A percentile compares a stretch with the other conserved stretches of the same genome.
These are phyloP conservation scores for Chloebia gouldiae DNA, from an alignment of 2,113 vertebrate genomes.

Conservation along the genomic window DNA sequence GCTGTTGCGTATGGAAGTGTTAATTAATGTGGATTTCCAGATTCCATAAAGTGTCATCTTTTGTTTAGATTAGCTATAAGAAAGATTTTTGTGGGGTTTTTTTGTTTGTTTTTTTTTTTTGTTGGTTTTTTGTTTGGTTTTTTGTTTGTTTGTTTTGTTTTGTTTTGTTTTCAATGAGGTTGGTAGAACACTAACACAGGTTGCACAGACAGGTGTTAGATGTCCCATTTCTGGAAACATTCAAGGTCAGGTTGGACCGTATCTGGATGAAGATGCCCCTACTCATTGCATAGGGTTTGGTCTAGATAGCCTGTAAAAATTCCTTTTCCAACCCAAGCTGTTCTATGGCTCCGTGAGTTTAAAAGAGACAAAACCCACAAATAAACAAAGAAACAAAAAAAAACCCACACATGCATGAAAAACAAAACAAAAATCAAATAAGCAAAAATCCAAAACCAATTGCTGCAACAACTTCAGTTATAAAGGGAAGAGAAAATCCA, in stretches of 20 bases:
- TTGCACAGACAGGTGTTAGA: neutral
- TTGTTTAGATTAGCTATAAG: neutral
- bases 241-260: neutral
- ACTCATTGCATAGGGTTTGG: neutral
- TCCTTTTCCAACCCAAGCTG: neutral
- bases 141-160: too few relatives aligned
- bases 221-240: neutral
- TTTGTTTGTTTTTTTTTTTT: neutral
- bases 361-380: neutral
- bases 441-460: neutral
- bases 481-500: neutral
- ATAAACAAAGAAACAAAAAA: neutral
- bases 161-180: too few relatives aligned
- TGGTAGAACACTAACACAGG: neutral
- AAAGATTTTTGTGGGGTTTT: neutral
- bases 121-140: too few relatives aligned
- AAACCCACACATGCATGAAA: neutral
- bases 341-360: neutral
- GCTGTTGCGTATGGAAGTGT: neutral
- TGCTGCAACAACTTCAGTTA: accelerated
- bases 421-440: neutral
- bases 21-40: neutral
- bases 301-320: neutral
- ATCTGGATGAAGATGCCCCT: neutral
- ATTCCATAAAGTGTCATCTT: neutral